Percentiles rank a stretch among this genome's conserved stretches.
Evolutionary conservation across 2,113 vertebrate species (phyloP).

Genomic region (Gasterosteus nipponicus): DNA sequence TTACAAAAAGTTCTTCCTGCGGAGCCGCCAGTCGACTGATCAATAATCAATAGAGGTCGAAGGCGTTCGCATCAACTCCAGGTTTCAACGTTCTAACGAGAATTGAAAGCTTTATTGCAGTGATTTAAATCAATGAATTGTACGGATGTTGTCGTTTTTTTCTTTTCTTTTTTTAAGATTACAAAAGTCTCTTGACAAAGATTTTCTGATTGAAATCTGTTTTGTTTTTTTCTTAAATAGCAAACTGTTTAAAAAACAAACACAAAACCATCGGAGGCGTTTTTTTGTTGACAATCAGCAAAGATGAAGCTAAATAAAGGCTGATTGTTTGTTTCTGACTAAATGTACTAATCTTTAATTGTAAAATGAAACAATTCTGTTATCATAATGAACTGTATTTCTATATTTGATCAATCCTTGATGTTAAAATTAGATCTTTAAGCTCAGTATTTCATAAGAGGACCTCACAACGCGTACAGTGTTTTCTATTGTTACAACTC

Average conservation of each 20-base stretch:
- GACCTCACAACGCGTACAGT: background rate
- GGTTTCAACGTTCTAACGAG: background rate
- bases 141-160: background rate
- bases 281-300: background rate
- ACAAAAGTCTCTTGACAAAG: background rate
- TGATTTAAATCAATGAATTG: background rate
- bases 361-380: background rate
- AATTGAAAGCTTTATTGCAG: background rate
- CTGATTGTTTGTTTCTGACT: background rate
- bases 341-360: background rate
- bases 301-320: background rate
- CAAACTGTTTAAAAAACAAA: background rate
- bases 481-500: slow-evolving; percentile 25
- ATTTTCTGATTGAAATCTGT: background rate
- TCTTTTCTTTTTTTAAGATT: background rate
- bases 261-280: background rate
- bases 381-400: background rate
- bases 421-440: background rate
- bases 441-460: background rate
- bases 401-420: background rate
- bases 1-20: too few relatives aligned
- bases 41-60: too few relatives aligned
- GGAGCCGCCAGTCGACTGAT: too few relatives aligned
- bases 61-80: background rate
- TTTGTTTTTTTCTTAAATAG: background rate